Base-by-base conservation (phyloP, 2,113 vertebrate genomes). In the Prinia subflava region DNA sequence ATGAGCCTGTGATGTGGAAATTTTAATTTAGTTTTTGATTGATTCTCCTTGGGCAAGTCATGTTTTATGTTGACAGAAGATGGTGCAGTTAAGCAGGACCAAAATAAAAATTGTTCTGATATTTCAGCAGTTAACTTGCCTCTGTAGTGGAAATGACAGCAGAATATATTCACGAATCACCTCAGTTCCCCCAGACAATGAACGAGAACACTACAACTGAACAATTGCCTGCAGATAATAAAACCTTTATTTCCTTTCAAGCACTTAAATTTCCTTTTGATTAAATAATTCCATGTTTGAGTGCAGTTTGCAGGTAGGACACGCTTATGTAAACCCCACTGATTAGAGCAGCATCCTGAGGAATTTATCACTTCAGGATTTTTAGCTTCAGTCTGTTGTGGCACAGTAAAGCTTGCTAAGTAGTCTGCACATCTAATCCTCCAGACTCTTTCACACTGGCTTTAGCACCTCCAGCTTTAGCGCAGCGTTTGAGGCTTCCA, bases 251-350 rank as follows among this genome's bases (percentile, higher is more conserved):
- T 95, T 96, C 59, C 52, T 89, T 94, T 88, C 79, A 88, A 57
- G 64, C 47, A 70, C 80, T 81, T 77, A 81, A 46, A 83, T 83
- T 94, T 90, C 42, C 76, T 81, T 89, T 94, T 88, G 86, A 89
- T 96, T 92, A 92, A 93, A 63, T 80, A 94, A 88, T 90, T 92
- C 71, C 30, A 25, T 59, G 71, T 96, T 86, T 90, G 85, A 86
- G 24, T 83, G 79, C 67, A 56, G 83, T 78, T 93, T 11, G 21
- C 42, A 52, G 71, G 76, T 83, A 89, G 71, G 68, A 67, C 42
- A 35, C 0, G 4, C 31, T 90, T 74, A 41, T 77, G 52, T 83
- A 92, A 94, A 74, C 64, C 65, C 24, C 3, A 39, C 60, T 92
- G 76, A 86, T 94, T 92, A 81, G 30, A 89, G 49, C 60, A 83